phyloP scores from a whole-genome alignment of 2,113 vertebrate genomes.

The Greenwoodochromis staneri region DNA sequence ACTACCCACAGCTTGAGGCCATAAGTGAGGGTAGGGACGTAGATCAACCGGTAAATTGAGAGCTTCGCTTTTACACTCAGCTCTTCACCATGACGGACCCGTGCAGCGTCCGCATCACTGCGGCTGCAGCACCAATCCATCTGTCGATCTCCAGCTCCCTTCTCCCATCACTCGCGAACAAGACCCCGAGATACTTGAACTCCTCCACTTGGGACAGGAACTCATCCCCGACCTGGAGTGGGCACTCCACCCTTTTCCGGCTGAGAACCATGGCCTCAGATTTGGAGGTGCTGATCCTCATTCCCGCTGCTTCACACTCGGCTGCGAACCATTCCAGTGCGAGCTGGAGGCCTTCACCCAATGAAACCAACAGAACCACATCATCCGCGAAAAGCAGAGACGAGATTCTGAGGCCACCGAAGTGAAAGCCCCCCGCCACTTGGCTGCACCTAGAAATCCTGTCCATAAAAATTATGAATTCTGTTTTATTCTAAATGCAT shows the following conservation, averaged over 20 bases:
- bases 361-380: neutral
- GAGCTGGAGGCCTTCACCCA: fast-evolving
- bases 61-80: neutral
- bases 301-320: neutral
- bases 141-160: neutral
- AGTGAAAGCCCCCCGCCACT: neutral
- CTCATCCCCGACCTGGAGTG: neutral
- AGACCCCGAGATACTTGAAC: neutral
- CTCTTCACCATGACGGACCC: neutral
- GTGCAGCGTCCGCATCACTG: neutral
- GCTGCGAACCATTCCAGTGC: neutral
- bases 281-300: neutral
- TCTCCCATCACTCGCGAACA: neutral
- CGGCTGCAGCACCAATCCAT: too few relatives aligned
- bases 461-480: neutral
- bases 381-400: fast-evolving
- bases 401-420: neutral
- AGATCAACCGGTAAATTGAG: neutral
- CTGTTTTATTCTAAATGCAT: neutral
- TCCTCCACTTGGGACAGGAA: too few relatives aligned
- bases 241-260: neutral
- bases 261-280: neutral
- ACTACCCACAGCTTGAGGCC: neutral
- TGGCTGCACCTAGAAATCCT: neutral
- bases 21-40: neutral